Evolutionary conservation across 92 coral and sea anemone genomes (phyloP), one percentile per base, ranked within the genome.

Genomic region (Porites evermanni): DNA sequence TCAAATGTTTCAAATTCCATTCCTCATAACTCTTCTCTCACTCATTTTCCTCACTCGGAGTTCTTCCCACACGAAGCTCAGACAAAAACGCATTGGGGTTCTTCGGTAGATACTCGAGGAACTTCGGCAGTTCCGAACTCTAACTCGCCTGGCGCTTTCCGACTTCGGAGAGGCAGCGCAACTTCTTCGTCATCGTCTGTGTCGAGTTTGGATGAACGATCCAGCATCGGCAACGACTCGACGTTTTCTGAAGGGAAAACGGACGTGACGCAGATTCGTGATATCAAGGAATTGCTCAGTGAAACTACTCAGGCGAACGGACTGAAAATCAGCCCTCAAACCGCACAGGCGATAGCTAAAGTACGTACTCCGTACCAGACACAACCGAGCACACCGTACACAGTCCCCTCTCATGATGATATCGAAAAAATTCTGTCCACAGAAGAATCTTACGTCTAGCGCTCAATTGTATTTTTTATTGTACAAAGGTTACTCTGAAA

Each of bases 111-210:
- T 74, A 58, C 81, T 73, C 96, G 92, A 26, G 80, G 71, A 52
- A 69, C 94, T 24, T 84, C 94, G 67, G 83, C 68, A 12, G 65
- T 82, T 71, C 67, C 81, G 64, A 73, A 18, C 38, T 63, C 88
- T 44, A 74, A 64, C 74, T 63, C 88, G 38, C 47, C 83, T 12
- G 65, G 83, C 50, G 78, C 87, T 80, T 86, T 73, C 72, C 93
- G 89, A 58, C 84, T 86, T 61, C 94, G 98, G 81, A 87, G 93
- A 72, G 93, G 93, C 53, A 97, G 99, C 38, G 94, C 94, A 64
- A 95, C 98, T 6, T 97, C 99, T 17, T 95, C 98, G 65, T 95
- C 98, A 53, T 97, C 99, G 16, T 97, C 99, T 80, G 95, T 95
- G 74, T 97, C 99, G 14, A 95, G 98, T 70, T 76, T 89, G 92